These are phyloP conservation scores for Acleris emargana DNA, from an alignment of 2,888 invertebrate genomes.

Conservation along the genomic window DNA sequence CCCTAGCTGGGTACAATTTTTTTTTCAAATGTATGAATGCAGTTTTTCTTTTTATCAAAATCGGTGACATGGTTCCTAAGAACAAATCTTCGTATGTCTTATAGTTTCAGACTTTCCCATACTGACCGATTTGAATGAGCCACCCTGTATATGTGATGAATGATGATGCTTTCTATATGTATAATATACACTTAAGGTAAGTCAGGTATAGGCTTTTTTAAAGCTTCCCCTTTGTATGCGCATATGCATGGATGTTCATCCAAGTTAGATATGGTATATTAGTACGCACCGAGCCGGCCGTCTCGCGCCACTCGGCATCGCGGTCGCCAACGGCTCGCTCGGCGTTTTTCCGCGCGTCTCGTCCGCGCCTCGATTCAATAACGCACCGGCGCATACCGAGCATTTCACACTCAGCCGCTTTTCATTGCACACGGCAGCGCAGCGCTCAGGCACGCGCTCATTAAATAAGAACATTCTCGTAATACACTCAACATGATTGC, in stretches of 20 bases:
- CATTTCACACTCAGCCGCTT: conserved; percentile 54
- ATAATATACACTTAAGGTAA: neutral
- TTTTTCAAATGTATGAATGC: too few relatives aligned
- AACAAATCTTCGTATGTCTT: too few relatives aligned
- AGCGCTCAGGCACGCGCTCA: conserved; percentile 1
- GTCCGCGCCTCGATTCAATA: conserved; percentile 49
- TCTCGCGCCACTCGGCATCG: conserved; percentile 70
- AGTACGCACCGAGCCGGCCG: conserved; percentile 42
- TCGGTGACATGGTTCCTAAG: too few relatives aligned
- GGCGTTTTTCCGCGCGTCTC: conserved; percentile 40
- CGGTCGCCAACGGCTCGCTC: conserved; percentile 53
- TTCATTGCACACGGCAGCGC: conserved; percentile 39
- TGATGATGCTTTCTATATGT: too few relatives aligned
- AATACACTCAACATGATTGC: conserved; percentile 20
- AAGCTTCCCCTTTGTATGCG: neutral
- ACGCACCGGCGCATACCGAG: conserved; percentile 60
- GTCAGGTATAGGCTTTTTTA: neutral
- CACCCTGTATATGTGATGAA: too few relatives aligned
- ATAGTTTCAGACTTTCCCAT: too few relatives aligned
- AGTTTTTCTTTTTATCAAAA: too few relatives aligned
- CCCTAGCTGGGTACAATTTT: too few relatives aligned
- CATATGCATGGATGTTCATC: conserved; percentile 16
- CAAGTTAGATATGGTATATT: conserved; percentile 7
- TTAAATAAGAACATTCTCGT: conserved; percentile 18
- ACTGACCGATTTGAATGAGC: too few relatives aligned